A percentile compares a stretch with the other conserved stretches of the same genome.
Evolutionary conservation across 2,797 vertebrate species (phyloP).

Genomic region (Hirundo rustica): DNA sequence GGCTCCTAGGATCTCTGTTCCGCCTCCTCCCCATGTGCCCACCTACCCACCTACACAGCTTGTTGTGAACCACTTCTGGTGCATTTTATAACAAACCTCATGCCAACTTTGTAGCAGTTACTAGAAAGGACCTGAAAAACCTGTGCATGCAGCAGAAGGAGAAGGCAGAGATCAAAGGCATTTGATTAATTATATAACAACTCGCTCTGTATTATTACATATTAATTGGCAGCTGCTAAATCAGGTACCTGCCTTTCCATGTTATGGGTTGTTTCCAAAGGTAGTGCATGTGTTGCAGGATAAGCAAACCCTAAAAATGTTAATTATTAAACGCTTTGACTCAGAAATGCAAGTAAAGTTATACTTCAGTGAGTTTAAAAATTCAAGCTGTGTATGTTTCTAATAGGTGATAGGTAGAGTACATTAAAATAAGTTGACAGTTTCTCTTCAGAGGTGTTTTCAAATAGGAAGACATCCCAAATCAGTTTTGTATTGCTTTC

Average conservation of each 20-base stretch:
- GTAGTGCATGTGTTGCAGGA: background rate
- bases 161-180: background rate
- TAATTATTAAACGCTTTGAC: conserved; percentile 32
- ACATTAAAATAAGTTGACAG: background rate
- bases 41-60: background rate
- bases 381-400: background rate
- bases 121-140: background rate
- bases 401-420: background rate
- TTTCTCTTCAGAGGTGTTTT: background rate
- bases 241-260: conserved; percentile 3
- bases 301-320: background rate
- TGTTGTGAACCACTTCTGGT: background rate
- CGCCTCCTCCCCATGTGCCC: background rate
- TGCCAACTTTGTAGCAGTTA: background rate
- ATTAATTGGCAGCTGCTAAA: background rate
- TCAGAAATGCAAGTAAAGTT: background rate
- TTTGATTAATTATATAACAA: background rate
- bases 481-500: background rate
- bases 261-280: background rate
- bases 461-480: background rate
- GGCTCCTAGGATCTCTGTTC: background rate
- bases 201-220: background rate
- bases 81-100: background rate
- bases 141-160: background rate
- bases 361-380: background rate